phyloP scores from a whole-genome alignment of 1,140 invertebrate species.

The Heliothis virescens region DNA sequence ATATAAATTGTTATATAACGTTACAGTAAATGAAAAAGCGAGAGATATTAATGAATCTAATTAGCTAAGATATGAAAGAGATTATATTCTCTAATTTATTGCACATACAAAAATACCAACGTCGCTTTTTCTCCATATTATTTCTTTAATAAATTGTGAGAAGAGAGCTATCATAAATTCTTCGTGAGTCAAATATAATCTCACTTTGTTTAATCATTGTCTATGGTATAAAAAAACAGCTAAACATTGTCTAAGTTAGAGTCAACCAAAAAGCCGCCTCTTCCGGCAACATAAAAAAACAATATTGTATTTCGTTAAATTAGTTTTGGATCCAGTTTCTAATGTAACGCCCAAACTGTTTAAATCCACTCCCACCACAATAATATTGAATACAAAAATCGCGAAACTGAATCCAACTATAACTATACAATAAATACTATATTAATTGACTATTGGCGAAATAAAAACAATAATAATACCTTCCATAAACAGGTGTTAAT shows the following conservation, averaged over 20 bases:
- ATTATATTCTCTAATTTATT: constrained; percentile 79
- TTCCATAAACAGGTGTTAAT: constrained; percentile 49
- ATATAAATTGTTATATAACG: constrained; percentile 67
- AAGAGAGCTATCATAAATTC: constrained; percentile 63
- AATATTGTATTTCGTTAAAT: constrained; percentile 57
- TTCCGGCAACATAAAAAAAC: constrained; percentile 64
- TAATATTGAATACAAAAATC: constrained; percentile 32
- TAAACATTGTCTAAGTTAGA: constrained; percentile 60
- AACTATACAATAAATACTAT: constrained; percentile 67
- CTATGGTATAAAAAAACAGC: constrained; percentile 61
- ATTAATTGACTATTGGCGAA: constrained; percentile 67
- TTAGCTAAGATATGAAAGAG: constrained; percentile 82
- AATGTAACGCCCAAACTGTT: constrained; percentile 36
- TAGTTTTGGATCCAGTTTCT: constrained; percentile 60
- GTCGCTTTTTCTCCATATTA: constrained; percentile 57
- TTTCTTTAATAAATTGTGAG: constrained; percentile 55
- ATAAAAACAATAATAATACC: constrained; percentile 59
- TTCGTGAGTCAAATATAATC: constrained; percentile 42
- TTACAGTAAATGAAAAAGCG: constrained; percentile 72
- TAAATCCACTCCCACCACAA: constrained; percentile 13
- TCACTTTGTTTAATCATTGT: constrained; percentile 57
- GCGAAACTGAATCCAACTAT: constrained; percentile 63
- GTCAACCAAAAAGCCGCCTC: constrained; percentile 65
- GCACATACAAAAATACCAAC: constrained; percentile 83
- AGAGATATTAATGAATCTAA: constrained; percentile 75